Conservation (phyloP, 2,888 invertebrate species). For the Caradrina kadenii region DNA sequence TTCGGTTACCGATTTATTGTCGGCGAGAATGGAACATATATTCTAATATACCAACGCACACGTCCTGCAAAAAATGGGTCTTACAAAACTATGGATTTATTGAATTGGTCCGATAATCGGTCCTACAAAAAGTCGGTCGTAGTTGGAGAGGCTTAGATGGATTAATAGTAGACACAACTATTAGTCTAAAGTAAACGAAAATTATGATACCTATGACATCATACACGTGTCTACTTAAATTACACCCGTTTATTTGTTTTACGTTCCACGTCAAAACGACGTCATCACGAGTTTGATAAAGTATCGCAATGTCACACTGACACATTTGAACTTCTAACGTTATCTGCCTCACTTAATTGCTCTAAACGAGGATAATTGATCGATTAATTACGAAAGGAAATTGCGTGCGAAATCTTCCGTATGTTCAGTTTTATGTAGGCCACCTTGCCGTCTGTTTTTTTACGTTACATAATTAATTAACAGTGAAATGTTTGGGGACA, state of each 20-base stretch:
- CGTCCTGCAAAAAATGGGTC: too few species aligned
- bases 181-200: constrained; percentile 6
- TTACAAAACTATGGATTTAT: too few species aligned
- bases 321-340: constrained; percentile 37
- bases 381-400: constrained; percentile 51
- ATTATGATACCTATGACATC: constrained; percentile 25
- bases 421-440: constrained; percentile 37
- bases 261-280: constrained; percentile 27
- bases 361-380: constrained; percentile 47
- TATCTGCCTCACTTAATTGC: constrained; percentile 51
- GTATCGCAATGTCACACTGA: constrained; percentile 21
- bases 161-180: background rate
- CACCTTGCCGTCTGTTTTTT: constrained; percentile 18
- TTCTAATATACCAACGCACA: too few species aligned
- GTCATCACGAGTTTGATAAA: constrained; percentile 24
- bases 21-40: too few species aligned
- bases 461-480: constrained; percentile 27
- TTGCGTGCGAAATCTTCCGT: constrained; percentile 46
- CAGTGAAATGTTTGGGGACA: constrained; percentile 31
- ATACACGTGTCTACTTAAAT: constrained; percentile 14
- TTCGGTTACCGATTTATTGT: too few species aligned
- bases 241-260: constrained; percentile 9
- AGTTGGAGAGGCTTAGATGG: background rate
- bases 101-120: too few species aligned
- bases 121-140: too few species aligned